A percentile compares a stretch with the other conserved stretches of the same genome.
phyloP scores from a whole-genome alignment of 1,140 invertebrate species.

The Scaptodrosophila lebanonensis region DNA sequence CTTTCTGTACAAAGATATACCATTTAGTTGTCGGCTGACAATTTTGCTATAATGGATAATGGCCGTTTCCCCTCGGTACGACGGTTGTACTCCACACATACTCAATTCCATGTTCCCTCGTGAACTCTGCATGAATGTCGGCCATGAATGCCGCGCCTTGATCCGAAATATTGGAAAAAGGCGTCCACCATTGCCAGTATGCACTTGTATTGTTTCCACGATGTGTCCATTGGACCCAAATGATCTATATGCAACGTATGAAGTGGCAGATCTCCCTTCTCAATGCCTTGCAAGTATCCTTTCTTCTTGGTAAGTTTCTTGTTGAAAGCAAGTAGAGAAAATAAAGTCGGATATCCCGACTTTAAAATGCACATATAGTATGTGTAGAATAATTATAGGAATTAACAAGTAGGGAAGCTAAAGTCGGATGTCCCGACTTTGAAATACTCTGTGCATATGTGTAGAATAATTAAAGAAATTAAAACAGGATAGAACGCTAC shows the following conservation, averaged over 20 bases:
- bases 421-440: too few relatives aligned
- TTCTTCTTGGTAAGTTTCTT: conserved; percentile 69
- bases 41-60: too few relatives aligned
- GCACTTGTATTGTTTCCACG: conserved; percentile 71
- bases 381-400: too few relatives aligned
- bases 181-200: conserved; percentile 70
- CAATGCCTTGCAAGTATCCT: conserved; percentile 58
- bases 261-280: conserved; percentile 23
- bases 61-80: conserved; percentile 47
- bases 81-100: conserved; percentile 46
- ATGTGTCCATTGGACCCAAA: conserved; percentile 49
- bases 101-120: conserved; percentile 27
- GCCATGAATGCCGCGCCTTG: conserved; percentile 71
- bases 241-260: conserved; percentile 26
- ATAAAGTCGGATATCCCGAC: too few relatives aligned
- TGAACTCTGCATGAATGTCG: conserved; percentile 8
- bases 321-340: too few relatives aligned
- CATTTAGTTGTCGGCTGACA: too few relatives aligned
- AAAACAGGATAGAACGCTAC: too few relatives aligned
- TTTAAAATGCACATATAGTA: too few relatives aligned
- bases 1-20: too few relatives aligned
- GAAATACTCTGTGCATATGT: too few relatives aligned
- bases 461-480: too few relatives aligned
- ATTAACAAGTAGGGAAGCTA: too few relatives aligned
- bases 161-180: conserved; percentile 76